phyloP scores from a whole-genome alignment of 2,113 vertebrate genomes.

The Dryoscopus gambensis region DNA sequence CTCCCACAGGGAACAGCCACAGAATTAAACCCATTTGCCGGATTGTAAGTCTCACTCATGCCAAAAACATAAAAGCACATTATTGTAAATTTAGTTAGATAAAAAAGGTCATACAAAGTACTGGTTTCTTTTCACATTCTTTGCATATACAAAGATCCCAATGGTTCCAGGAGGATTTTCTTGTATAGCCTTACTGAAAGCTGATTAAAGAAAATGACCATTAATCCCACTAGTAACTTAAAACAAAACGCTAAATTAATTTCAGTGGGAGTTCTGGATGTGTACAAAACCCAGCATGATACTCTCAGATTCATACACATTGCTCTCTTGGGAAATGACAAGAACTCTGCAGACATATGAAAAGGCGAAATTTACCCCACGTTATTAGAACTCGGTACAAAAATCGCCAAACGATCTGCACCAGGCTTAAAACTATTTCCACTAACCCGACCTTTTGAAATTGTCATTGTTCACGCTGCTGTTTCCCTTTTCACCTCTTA shows the following conservation, averaged over 20 bases:
- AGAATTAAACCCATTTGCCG: background rate
- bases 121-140: conserved; percentile 32
- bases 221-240: background rate
- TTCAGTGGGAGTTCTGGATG: background rate
- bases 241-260: background rate
- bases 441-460: background rate
- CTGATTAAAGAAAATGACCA: conserved; percentile 9
- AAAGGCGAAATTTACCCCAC: background rate
- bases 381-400: background rate
- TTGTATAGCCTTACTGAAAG: background rate
- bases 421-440: background rate
- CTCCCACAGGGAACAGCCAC: background rate
- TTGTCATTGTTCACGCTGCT: background rate
- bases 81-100: background rate
- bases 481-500: background rate
- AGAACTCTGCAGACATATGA: background rate
- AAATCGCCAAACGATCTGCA: background rate
- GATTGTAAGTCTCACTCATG: background rate
- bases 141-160: background rate
- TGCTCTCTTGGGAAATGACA: background rate
- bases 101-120: conserved; percentile 15
- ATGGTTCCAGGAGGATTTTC: conserved; percentile 9
- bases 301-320: background rate
- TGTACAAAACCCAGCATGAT: background rate
- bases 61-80: background rate